phyloP scores from a whole-genome alignment of 2,113 vertebrate species.

The Uropsilus gracilis region DNA sequence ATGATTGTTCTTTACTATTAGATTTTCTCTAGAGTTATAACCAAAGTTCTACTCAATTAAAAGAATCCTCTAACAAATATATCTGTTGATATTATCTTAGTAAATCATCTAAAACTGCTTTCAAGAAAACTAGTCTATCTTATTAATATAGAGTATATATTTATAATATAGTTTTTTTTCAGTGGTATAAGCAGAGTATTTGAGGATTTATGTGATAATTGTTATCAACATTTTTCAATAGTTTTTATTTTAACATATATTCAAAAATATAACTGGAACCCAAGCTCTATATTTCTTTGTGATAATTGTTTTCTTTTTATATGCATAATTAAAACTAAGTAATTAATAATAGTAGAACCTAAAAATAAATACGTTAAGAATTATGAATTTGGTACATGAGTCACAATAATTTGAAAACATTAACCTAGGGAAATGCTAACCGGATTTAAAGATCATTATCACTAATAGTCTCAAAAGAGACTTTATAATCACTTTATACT shows the following conservation, averaged over 20 bases:
- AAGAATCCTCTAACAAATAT: neutral
- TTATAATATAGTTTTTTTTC: neutral
- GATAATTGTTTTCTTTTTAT: conserved; percentile 8
- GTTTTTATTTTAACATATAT: neutral
- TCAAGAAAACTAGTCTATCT: neutral
- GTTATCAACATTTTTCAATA: neutral
- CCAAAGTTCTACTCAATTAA: neutral
- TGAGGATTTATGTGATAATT: neutral
- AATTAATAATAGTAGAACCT: neutral
- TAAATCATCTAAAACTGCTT: neutral
- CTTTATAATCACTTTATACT: neutral
- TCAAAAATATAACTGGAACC: neutral
- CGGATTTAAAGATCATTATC: neutral
- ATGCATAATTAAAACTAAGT: neutral
- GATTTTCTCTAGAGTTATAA: neutral
- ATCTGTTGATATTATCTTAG: neutral
- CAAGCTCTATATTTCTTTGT: neutral
- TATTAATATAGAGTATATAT: neutral
- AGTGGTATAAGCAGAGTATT: neutral
- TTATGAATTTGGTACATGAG: neutral
- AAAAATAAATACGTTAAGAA: neutral
- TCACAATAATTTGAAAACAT: neutral
- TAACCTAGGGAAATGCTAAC: neutral
- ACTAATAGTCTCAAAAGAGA: neutral
- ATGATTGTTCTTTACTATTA: neutral